Base-by-base conservation (phyloP, 2,888 invertebrate genomes). In the Meliscaeva auricollis region DNA sequence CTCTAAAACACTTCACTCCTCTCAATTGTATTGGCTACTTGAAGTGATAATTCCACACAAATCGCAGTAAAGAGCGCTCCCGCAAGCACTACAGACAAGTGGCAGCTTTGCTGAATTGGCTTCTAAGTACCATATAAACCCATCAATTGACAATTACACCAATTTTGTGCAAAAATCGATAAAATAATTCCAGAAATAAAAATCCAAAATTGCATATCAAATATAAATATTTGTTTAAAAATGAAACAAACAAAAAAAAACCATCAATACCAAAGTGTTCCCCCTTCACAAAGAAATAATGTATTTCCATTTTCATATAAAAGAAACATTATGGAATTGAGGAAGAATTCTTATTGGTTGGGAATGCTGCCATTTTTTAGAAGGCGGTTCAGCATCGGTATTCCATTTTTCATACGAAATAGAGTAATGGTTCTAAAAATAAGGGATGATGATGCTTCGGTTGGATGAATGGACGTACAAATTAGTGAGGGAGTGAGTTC, bases 41-140 rank as follows among this genome's bases (percentile, higher is more conserved):
- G 85, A 87, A 87, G 87, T 87, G 88, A 88, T 88, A 88, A 88
- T 88, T 78, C 87, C 74, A 87, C 80, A 88, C 87, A 88, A 88
- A 87, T 87, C 82, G 85, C 76, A 79, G 77, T 73, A 69, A 85
- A 81, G 81, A 81, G 85, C 68, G 85, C 73, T 62, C 73, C 76
- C 76, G 9, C 22, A 69, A 80, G 73, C 73, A 77, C 85, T 48
- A 68, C 41, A 75, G 73, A 81, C 85, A 85, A 85, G 85, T 85
- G 85, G 85, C 77, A 48, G 48, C 50, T 64, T 80, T 70, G 76
- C 77, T 85, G 81, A 85, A 85, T 85, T 85, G 85, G 38, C 41
- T 62, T 81, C 77, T 81, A 85, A 85, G 85, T 85, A 77, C 85
- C 81, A 69, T 78, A 83, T 85, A 85, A 85, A 76, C 80, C 85